Base-by-base conservation (phyloP, 2,113 vertebrate genomes). In the Orycteropus afer region DNA sequence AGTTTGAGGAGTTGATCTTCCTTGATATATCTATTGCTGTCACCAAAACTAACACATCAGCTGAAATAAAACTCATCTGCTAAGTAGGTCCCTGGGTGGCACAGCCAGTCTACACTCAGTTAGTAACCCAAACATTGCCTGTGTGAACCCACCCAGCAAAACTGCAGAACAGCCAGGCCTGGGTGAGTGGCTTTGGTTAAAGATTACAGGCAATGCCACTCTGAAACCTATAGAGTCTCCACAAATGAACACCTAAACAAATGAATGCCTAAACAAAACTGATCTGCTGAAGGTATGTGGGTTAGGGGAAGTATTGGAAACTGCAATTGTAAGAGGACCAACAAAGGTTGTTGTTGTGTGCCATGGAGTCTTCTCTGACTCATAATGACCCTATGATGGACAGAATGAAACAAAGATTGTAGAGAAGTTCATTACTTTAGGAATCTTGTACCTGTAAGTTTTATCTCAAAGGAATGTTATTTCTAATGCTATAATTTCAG, bases 401-500 rank as follows among this genome's bases (percentile, higher is more conserved):
- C n/a, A n/a, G n/a, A 51, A 10, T n/a, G n/a, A n/a, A n/a, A n/a
- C 12, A 49, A 40, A 59, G 27, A 2, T 65, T 77, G 3, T n/a
- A 32, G 45, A 83, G 47, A 22, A 86, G 47, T n/a, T n/a, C 47
- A 42, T 49, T 15, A 47, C 34, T 67, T 73, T 34, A 61, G 67
- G 20, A 83, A 47, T 55, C 80, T 87, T 74, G 37, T 76, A 53
- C 22, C 40, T 83, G 12, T 37, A 53, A 45, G 34, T 93, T 89
- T 89, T 27, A 81, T 59, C 71, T 88, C 11, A 22, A 88, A 82
- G 45, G 34, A 86, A 78, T 40, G 40, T 18, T 86, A 53, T 55
- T 59, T 61, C 73, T 51, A 89, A 53, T 83, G 59, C 81, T 67
- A 74, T 42, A 92, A 78, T 61, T 79, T 71, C n/a, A 90, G n/a